Evolutionary conservation across 1,140 invertebrate genomes (phyloP).

Genomic region (Druon quercuslanigerum): DNA sequence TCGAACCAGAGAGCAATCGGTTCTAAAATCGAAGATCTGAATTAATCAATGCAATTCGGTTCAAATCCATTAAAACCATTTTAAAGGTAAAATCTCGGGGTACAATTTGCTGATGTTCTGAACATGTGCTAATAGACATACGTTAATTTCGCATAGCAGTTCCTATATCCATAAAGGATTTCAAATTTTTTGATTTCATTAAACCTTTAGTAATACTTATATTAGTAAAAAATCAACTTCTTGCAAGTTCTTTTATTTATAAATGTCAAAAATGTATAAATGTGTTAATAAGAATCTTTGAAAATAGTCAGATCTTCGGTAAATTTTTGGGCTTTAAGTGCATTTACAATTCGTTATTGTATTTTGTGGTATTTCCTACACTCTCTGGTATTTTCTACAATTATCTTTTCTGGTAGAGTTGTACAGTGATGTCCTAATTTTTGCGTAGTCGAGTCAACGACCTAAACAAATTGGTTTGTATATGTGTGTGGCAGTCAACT

Average conservation of each 20-base stretch:
- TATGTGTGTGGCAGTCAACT: too few relatives aligned
- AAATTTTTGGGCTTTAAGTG: neutral
- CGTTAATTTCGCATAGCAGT: too few relatives aligned
- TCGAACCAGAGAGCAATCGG: conserved; percentile 6
- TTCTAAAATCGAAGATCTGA: conserved; percentile 23
- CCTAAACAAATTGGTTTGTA: too few relatives aligned
- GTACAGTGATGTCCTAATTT: neutral
- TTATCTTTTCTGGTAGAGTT: conserved; percentile 32
- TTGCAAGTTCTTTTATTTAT: too few relatives aligned
- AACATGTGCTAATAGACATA: too few relatives aligned
- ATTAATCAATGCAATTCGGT: neutral
- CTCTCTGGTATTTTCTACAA: conserved; percentile 42
- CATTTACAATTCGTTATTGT: conserved; percentile 36
- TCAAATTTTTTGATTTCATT: too few relatives aligned
- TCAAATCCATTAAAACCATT: neutral
- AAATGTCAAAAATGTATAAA: too few relatives aligned
- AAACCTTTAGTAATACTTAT: too few relatives aligned
- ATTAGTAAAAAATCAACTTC: too few relatives aligned
- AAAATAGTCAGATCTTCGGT: conserved; percentile 9
- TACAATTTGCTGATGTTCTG: too few relatives aligned
- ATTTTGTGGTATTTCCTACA: conserved; percentile 43
- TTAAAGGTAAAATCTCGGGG: too few relatives aligned
- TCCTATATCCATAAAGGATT: too few relatives aligned
- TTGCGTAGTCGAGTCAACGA: neutral
- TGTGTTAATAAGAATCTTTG: neutral